phyloP scores from a whole-genome alignment of 2,888 invertebrate species.

The Aelia acuminata region DNA sequence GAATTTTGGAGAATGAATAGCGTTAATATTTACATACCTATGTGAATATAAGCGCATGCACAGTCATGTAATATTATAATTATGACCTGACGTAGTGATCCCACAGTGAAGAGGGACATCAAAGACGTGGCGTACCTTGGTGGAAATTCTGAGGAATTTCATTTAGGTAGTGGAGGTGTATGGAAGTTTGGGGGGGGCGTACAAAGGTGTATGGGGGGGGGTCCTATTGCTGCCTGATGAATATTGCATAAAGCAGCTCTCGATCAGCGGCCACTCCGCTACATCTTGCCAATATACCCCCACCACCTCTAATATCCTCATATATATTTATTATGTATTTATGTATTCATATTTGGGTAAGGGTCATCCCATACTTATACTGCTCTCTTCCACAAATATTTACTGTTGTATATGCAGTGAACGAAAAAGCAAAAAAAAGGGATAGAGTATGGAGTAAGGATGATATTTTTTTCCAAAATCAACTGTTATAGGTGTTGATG shows the following conservation, averaged over 20 bases:
- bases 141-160: background rate
- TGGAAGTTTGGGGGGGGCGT: background rate
- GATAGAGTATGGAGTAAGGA: too few species aligned
- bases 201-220: background rate
- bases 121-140: background rate
- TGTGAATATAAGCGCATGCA: background rate
- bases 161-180: background rate
- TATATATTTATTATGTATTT: background rate
- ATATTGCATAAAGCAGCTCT: constrained; percentile 6
- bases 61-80: background rate
- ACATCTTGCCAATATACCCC: background rate
- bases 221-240: background rate
- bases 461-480: too few species aligned
- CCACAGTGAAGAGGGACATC: background rate
- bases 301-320: background rate
- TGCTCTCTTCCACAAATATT: background rate
- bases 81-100: background rate
- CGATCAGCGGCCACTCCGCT: background rate
- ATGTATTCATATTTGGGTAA: background rate
- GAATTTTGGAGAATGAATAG: background rate
- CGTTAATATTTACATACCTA: background rate
- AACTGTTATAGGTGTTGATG: too few species aligned
- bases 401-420: background rate
- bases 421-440: too few species aligned
- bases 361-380: background rate